These are phyloP conservation scores for Lucinisca nassula DNA, from an alignment of 2,888 invertebrate species.

Conservation along the genomic window DNA sequence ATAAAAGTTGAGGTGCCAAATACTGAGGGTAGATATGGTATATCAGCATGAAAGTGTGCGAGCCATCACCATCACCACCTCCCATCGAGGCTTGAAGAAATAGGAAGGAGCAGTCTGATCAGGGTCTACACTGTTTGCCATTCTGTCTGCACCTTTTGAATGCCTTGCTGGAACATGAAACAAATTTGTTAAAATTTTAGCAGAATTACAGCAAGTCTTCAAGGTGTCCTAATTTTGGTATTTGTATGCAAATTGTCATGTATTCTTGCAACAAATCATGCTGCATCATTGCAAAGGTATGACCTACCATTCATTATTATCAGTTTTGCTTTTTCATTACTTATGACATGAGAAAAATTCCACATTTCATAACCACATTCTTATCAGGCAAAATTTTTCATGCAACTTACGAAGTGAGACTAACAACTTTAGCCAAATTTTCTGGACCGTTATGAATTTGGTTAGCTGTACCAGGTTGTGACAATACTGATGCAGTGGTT, in stretches of 20 bases:
- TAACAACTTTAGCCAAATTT: not conserved
- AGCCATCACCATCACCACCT: too few relatives aligned
- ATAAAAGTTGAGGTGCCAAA: too few relatives aligned
- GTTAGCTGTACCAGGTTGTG: not conserved
- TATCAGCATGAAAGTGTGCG: too few relatives aligned
- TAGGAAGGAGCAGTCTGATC: too few relatives aligned
- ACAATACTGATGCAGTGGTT: not conserved
- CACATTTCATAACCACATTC: not conserved
- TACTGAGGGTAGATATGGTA: too few relatives aligned
- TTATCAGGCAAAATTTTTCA: not conserved
- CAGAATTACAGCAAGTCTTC: too few relatives aligned
- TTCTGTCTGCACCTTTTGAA: too few relatives aligned
- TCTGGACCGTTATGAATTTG: not conserved
- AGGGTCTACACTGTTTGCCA: too few relatives aligned
- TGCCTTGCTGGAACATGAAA: too few relatives aligned
- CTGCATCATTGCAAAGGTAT: not conserved
- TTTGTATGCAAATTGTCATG: not conserved
- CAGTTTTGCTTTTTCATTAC: not conserved
- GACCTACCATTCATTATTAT: not conserved
- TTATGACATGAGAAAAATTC: not conserved
- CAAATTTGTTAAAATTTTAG: too few relatives aligned
- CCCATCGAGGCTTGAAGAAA: too few relatives aligned
- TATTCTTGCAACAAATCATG: not conserved
- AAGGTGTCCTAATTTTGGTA: too few relatives aligned
- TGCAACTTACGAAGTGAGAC: not conserved